These are phyloP conservation scores for Tetragonula clypearis DNA, from an alignment of 1,140 invertebrate species.

Conservation along the genomic window DNA sequence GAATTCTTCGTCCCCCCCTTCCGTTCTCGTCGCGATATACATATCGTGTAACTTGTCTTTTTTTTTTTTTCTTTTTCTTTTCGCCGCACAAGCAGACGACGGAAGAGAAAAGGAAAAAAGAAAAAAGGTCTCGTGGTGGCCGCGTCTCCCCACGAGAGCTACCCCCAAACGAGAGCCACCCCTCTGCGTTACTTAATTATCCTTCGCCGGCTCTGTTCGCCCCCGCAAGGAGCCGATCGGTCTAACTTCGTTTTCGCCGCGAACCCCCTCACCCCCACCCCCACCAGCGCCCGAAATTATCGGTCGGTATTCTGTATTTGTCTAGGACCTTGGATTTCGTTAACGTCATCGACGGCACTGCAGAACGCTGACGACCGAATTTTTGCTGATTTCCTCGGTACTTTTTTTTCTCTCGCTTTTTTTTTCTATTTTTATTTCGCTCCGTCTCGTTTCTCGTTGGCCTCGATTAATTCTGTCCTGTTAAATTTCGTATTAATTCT, in stretches of 20 bases:
- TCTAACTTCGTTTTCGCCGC: constrained; percentile 73
- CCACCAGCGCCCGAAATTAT: constrained; percentile 56
- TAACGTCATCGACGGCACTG: neutral
- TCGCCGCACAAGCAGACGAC: constrained; percentile 5
- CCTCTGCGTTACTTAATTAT: constrained; percentile 78
- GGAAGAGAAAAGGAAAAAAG: constrained; percentile 4
- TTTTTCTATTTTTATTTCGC: too few relatives aligned
- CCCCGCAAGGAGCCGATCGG: constrained; percentile 64
- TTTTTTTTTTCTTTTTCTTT: constrained; percentile 31
- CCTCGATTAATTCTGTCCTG: too few relatives aligned
- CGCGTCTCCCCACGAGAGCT: constrained; percentile 66
- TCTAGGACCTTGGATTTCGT: constrained; percentile 55
- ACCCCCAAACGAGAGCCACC: constrained; percentile 56
- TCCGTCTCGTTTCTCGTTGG: too few relatives aligned
- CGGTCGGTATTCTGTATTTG: constrained; percentile 65
- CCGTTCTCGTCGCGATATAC: constrained; percentile 66
- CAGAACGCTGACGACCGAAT: constrained; percentile 16
- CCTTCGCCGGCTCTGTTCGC: constrained; percentile 62
- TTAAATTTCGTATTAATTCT: too few relatives aligned
- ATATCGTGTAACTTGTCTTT: constrained; percentile 76
- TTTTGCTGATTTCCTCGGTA: neutral
- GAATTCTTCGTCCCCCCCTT: constrained; percentile 64
- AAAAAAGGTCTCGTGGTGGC: constrained; percentile 51
- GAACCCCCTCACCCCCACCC: constrained; percentile 5
- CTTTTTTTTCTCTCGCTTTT: too few relatives aligned